Base-by-base conservation (phyloP, 2,888 invertebrate genomes). In the Seladonia tumulorum region DNA sequence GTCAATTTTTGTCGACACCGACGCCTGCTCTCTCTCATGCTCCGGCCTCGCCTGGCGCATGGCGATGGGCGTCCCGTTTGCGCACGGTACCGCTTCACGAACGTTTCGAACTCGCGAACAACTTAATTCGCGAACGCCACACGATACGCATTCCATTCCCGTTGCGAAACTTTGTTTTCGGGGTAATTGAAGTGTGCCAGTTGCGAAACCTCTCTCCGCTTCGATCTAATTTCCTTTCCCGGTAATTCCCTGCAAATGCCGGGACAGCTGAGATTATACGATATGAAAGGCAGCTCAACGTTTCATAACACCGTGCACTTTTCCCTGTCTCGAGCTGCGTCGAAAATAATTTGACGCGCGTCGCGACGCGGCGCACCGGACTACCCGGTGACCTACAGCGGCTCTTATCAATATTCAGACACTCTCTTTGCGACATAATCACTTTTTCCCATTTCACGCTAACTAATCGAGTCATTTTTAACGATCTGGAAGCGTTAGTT, bases 71-170 rank as follows among this genome's bases (percentile, higher is more conserved):
- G 63, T 29, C 63, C 63, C 29, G 63, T 63, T 16, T 29, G 63
- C 63, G 16, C 63, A 63, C 63, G 63, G 45, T n/a, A 29, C 49
- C 49, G 66, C 68, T 71, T 57, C 81, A 84, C 42, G 53, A 74
- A 66, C 53, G 57, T 68, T 87, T 77, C 60, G 57, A 76, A 87
- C 78, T 87, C 76, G 76, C 79, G 79, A 89, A 89, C 87, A 87
- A 85, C 89, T 89, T 83, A 86, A 89, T 89, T 88, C 84, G 35
- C 80, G 81, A 66, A 66, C 79, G 73, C 42, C 49, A 42, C 60
- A 68, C 87, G 76, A 79, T 68, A 53, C 70, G 53, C 77, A 60
- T 83, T 71, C 74, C 74, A 35, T 71, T 74, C 74, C 60, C n/a
- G 35, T 22, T 60, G 72, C 18, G 1, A 18, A 76, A 82, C 82